Conservation (phyloP, 2,113 vertebrate species). For the Acrocephalus arundinaceus region DNA sequence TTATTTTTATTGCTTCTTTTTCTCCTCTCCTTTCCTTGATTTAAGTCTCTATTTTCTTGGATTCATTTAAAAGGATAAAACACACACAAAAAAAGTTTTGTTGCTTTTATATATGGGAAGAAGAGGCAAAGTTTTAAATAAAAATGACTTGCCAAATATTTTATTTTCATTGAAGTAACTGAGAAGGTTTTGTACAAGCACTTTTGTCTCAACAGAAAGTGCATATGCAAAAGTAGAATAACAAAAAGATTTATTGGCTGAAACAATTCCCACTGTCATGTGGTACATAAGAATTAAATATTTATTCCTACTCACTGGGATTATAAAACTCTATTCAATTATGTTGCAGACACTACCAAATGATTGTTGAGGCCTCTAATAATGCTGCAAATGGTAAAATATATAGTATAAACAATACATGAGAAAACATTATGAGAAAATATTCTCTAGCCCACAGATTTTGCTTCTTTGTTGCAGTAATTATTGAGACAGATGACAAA, state of each 20-base stretch:
- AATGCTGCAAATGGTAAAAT: constrained; percentile 67
- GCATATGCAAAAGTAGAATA: not conserved
- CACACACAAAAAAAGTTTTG: not conserved
- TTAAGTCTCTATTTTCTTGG: not conserved
- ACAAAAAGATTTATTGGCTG: constrained; percentile 35
- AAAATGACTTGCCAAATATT: not conserved
- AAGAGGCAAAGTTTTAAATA: not conserved
- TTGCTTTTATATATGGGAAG: not conserved
- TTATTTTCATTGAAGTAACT: not conserved
- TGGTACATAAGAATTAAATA: constrained; percentile 71
- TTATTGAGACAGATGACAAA: not conserved
- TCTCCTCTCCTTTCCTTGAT: not conserved
- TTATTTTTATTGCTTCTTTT: not conserved
- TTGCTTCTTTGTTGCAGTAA: constrained; percentile 43
- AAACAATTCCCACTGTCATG: constrained; percentile 42
- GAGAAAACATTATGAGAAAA: constrained; percentile 47
- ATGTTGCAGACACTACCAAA: constrained; percentile 54
- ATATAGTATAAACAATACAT: constrained; percentile 63
- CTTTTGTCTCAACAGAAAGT: not conserved
- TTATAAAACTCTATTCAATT: constrained; percentile 74
- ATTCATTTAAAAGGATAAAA: not conserved
- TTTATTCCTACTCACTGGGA: constrained; percentile 62
- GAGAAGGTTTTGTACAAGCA: not conserved
- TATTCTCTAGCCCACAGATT: constrained; percentile 32
- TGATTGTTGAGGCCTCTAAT: constrained; percentile 67